A percentile compares a stretch with the other conserved stretches of the same genome.
These are phyloP conservation scores for Sebastes minor DNA, from an alignment of 2,797 vertebrate species.

Conservation along the genomic window DNA sequence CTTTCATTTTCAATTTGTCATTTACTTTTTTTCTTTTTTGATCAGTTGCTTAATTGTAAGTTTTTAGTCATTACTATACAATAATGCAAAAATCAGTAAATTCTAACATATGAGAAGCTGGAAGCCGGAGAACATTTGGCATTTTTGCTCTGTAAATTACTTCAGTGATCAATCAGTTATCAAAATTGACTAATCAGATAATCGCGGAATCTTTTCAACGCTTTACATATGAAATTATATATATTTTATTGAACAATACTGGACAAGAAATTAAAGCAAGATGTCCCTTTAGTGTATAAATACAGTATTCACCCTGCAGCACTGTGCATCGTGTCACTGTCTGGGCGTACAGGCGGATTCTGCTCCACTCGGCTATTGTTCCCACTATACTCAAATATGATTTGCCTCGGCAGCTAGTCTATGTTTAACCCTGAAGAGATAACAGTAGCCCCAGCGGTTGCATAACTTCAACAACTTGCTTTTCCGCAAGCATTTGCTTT, in stretches of 20 bases:
- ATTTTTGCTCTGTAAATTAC: neutral
- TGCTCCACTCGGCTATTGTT: slow-evolving; percentile 40
- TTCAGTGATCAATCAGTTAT: neutral
- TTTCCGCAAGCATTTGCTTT: slow-evolving; percentile 32
- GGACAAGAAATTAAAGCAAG: neutral
- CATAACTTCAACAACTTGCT: slow-evolving; percentile 54
- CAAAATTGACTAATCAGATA: neutral
- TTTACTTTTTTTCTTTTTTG: neutral
- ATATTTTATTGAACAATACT: neutral
- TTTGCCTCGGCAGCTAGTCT: slow-evolving; percentile 52
- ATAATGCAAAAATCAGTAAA: neutral
- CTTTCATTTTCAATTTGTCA: neutral
- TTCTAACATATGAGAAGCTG: neutral
- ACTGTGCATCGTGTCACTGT: neutral
- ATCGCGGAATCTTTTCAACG: neutral
- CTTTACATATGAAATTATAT: neutral
- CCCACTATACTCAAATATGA: slow-evolving; percentile 43
- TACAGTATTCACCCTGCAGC: neutral
- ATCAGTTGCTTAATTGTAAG: neutral
- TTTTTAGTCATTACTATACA: neutral
- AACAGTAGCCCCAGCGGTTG: slow-evolving; percentile 33
- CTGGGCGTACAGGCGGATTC: slow-evolving; percentile 30
- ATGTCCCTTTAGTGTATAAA: neutral
- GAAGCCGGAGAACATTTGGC: neutral
- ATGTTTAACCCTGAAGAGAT: slow-evolving; percentile 59